A percentile compares a stretch with the other conserved stretches of the same genome.
phyloP scores from a whole-genome alignment of 2,113 vertebrate genomes.

The Caretta caretta region DNA sequence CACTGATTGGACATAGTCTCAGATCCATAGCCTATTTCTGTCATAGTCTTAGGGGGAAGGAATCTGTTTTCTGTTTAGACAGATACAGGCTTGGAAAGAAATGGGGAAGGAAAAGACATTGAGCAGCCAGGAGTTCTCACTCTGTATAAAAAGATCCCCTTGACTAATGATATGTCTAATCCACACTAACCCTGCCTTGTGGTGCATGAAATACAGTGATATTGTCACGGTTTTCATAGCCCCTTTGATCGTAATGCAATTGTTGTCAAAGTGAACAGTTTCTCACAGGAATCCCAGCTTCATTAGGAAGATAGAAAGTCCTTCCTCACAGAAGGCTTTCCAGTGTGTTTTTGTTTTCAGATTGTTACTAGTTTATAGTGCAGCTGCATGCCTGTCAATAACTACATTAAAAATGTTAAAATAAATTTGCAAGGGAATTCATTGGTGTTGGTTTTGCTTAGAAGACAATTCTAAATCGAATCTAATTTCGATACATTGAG shows the following conservation, averaged over 20 bases:
- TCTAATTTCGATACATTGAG: conserved; percentile 20
- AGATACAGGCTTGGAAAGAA: conserved; percentile 78
- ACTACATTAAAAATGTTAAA: conserved; percentile 28
- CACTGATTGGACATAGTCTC: conserved; percentile 89
- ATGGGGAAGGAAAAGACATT: conserved; percentile 67
- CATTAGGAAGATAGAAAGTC: conserved; percentile 56
- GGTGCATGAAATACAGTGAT: conserved; percentile 59
- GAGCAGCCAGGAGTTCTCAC: conserved; percentile 68
- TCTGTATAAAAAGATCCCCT: conserved; percentile 67
- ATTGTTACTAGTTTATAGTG: background rate
- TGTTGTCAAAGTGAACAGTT: conserved; percentile 63
- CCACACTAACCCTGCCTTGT: conserved; percentile 60
- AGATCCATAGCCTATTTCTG: conserved; percentile 93
- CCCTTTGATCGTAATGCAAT: conserved; percentile 64
- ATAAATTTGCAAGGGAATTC: conserved; percentile 23
- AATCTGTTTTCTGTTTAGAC: conserved; percentile 87
- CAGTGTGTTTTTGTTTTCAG: conserved; percentile 4
- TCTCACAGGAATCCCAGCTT: conserved; percentile 20
- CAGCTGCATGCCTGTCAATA: conserved; percentile 27
- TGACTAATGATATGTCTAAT: conserved; percentile 76
- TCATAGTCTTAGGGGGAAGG: conserved; percentile 86
- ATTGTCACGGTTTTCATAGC: conserved; percentile 65
- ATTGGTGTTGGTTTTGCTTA: background rate
- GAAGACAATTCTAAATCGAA: background rate
- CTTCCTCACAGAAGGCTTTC: conserved; percentile 15